Conservation (phyloP, 2,113 vertebrate genomes). For the Cricetomys ansorgei region DNA sequence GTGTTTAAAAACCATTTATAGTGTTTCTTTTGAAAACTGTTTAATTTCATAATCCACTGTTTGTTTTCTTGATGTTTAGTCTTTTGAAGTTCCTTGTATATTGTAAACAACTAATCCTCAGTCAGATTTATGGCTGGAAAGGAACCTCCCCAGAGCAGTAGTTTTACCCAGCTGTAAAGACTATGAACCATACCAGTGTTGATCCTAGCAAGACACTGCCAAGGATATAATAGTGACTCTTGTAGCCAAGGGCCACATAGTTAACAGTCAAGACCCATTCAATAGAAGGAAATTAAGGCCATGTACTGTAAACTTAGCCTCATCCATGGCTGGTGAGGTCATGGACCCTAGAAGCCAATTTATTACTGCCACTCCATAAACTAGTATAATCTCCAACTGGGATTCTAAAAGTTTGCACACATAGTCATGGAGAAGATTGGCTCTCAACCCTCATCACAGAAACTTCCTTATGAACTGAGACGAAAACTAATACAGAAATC, state of each 20-base stretch:
- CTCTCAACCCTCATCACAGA: not conserved
- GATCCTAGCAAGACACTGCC: not conserved
- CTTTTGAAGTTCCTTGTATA: not conserved
- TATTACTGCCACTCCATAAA: not conserved
- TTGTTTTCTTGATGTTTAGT: not conserved
- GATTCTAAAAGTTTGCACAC: not conserved
- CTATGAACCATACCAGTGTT: not conserved
- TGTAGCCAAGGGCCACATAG: not conserved
- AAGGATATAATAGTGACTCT: not conserved
- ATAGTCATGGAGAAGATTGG: not conserved
- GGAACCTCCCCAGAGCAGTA: not conserved
- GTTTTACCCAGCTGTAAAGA: no score
- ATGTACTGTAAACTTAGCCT: not conserved
- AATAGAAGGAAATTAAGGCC: not conserved
- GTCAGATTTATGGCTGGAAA: not conserved
- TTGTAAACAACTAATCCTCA: not conserved
- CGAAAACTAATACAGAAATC: not conserved
- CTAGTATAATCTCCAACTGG: not conserved
- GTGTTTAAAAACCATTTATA: not conserved
- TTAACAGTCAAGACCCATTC: not conserved
- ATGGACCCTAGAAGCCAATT: not conserved
- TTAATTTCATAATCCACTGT: not conserved
- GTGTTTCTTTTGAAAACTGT: not conserved
- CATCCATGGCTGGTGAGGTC: not conserved
- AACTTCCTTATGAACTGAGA: not conserved